These are phyloP conservation scores for Lagorchestes hirsutus DNA, from an alignment of 2,797 vertebrate species.

Conservation along the genomic window DNA sequence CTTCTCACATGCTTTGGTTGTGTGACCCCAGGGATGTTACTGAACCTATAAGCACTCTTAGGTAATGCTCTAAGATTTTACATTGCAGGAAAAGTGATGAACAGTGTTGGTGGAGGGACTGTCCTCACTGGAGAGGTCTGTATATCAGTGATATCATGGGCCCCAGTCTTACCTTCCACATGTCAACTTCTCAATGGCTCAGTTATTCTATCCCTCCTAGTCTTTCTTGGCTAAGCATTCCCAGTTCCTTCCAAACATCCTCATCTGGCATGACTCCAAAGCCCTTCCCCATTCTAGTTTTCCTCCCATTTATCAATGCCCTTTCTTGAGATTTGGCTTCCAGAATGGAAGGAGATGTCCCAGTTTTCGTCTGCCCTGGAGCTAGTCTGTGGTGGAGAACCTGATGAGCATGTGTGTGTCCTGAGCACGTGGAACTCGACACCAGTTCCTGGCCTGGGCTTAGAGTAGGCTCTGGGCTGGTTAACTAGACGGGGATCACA, in stretches of 20 bases:
- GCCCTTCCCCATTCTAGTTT: neutral
- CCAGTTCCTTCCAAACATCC: neutral
- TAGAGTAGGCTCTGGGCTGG: neutral
- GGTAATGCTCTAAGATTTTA: neutral
- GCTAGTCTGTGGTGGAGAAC: neutral
- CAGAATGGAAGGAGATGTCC: neutral
- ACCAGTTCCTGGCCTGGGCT: neutral
- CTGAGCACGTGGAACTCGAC: neutral
- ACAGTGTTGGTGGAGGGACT: neutral
- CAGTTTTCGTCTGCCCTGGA: neutral
- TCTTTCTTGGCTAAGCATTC: neutral
- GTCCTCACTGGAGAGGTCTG: neutral
- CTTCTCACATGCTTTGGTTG: neutral
- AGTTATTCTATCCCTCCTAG: neutral
- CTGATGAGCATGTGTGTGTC: neutral
- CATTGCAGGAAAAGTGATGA: neutral
- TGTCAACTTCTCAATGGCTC: neutral
- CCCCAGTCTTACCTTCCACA: neutral
- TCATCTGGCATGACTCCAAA: neutral
- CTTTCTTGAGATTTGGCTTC: neutral
- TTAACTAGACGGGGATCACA: slow-evolving; percentile 10
- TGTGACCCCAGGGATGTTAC: neutral
- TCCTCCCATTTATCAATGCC: neutral
- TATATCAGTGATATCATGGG: neutral
- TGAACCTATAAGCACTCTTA: neutral